These are phyloP conservation scores for Glossophaga mutica DNA, from an alignment of 2,797 vertebrate genomes.

Conservation along the genomic window DNA sequence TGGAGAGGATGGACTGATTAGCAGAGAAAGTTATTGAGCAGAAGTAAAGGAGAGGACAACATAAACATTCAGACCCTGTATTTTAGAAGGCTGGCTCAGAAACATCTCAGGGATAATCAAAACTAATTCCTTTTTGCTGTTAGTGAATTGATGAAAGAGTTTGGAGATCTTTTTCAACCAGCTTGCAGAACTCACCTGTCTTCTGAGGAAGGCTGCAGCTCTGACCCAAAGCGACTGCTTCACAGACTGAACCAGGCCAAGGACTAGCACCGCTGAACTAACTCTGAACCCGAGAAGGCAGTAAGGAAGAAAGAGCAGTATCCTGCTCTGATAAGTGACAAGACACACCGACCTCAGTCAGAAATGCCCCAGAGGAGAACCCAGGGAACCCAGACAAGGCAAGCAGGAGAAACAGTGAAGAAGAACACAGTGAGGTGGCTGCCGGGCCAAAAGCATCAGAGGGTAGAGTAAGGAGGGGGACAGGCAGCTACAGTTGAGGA, in stretches of 20 bases:
- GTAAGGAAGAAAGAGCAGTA: conserved; percentile 8
- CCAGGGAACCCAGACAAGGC: neutral
- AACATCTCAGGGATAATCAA: neutral
- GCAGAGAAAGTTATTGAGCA: neutral
- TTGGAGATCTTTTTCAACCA: neutral
- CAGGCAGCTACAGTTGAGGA: neutral
- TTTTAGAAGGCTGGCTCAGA: neutral
- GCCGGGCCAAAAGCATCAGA: neutral
- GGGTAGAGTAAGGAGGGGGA: no score
- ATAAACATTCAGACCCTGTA: neutral
- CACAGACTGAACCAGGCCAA: neutral
- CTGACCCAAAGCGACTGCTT: neutral
- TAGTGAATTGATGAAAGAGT: neutral
- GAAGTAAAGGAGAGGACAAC: neutral
- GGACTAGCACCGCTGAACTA: neutral
- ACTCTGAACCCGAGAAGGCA: neutral
- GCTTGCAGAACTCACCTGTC: neutral
- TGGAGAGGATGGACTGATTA: neutral
- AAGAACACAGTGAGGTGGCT: neutral
- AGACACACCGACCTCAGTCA: neutral
- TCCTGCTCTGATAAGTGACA: neutral
- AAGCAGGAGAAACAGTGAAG: neutral
- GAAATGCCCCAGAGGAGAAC: neutral
- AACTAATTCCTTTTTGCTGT: neutral
- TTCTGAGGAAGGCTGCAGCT: neutral